These are phyloP conservation scores for Gopherus flavomarginatus DNA, from an alignment of 2,113 vertebrate genomes.

Conservation along the genomic window DNA sequence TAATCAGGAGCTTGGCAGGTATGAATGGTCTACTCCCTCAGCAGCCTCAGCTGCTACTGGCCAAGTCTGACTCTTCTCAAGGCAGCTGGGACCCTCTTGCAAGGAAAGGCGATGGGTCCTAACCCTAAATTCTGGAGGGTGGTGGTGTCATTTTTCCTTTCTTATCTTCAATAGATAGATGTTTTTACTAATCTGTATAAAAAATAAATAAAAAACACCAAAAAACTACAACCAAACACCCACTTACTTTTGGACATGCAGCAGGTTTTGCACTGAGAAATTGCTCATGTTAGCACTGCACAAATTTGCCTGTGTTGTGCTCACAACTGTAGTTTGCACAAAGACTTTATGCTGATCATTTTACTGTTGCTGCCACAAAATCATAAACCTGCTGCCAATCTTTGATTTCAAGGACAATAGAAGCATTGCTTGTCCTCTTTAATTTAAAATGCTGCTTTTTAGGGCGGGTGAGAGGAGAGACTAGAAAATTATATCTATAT, in stretches of 20 bases:
- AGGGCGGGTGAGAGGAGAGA: too few species aligned
- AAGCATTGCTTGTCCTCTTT: not conserved
- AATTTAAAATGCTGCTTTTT: not conserved
- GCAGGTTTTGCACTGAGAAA: fast-evolving
- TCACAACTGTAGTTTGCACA: not conserved
- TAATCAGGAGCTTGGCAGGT: not conserved
- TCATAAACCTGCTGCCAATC: not conserved
- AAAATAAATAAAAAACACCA: too few species aligned
- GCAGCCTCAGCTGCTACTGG: not conserved
- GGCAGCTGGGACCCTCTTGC: not conserved
- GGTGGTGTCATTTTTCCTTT: not conserved
- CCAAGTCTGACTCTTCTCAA: not conserved
- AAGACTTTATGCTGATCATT: not conserved
- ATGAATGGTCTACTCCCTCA: not conserved
- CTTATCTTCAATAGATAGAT: not conserved
- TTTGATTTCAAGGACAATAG: not conserved
- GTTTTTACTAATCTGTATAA: not conserved
- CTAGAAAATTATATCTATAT: not conserved
- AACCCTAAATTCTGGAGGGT: not conserved
- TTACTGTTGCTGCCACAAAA: not conserved
- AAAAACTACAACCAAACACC: not conserved
- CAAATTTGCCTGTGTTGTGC: not conserved
- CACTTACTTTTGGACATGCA: not conserved
- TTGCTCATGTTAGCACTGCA: not conserved
- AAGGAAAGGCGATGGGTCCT: not conserved